Evolutionary conservation across 2,797 vertebrate genomes (phyloP).

Genomic region (Enteromius unitaeniatus): DNA sequence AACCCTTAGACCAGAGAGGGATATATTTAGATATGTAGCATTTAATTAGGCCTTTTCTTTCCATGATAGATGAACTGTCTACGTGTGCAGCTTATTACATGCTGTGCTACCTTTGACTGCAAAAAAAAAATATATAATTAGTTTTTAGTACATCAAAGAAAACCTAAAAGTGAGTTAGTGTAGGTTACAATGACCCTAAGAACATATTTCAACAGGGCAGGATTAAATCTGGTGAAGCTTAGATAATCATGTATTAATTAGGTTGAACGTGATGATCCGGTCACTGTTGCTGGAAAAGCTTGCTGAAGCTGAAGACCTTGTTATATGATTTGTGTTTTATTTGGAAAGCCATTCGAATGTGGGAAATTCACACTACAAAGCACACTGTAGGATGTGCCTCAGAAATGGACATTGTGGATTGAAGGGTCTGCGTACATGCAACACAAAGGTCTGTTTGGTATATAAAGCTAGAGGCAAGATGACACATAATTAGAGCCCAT

Average conservation of each 20-base stretch:
- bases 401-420: conserved; percentile 36
- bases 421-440: conserved; percentile 27
- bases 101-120: conserved; percentile 30
- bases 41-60: conserved; percentile 30
- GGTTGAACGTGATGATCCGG: neutral
- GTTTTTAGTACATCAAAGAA: conserved; percentile 36
- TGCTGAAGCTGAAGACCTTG: neutral
- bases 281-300: conserved; percentile 7
- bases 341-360: conserved; percentile 17
- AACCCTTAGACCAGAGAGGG: neutral
- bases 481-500: conserved; percentile 78
- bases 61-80: neutral
- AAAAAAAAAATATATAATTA: neutral
- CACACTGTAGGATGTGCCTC: neutral
- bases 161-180: conserved; percentile 20
- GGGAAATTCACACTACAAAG: neutral
- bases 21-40: conserved; percentile 33
- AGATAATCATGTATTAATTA: conserved; percentile 24
- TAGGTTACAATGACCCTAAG: conserved; percentile 13
- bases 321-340: conserved; percentile 10
- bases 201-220: conserved; percentile 6
- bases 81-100: neutral
- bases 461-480: conserved; percentile 65
- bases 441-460: conserved; percentile 57
- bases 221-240: conserved; percentile 27